A percentile compares a stretch with the other conserved stretches of the same genome.
Conservation (phyloP, 2,888 invertebrate genomes). For the Empis livida region DNA sequence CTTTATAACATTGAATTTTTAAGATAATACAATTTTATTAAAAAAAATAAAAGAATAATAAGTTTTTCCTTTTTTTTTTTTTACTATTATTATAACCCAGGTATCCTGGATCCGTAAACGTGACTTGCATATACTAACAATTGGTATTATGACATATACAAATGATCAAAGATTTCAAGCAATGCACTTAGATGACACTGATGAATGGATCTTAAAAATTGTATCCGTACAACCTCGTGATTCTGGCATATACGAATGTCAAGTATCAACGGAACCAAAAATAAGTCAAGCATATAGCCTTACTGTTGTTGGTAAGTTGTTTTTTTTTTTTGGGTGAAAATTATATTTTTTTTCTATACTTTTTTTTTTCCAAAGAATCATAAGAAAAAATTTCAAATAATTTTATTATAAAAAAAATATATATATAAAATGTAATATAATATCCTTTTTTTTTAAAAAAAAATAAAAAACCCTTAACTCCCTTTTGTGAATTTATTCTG, state of each 20-base stretch:
- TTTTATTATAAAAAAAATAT: too few relatives aligned
- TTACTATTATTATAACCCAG: slow-evolving; percentile 32
- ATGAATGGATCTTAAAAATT: slow-evolving; percentile 60
- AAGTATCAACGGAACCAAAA: slow-evolving; percentile 66
- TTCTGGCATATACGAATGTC: slow-evolving; percentile 60
- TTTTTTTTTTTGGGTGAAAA: background rate
- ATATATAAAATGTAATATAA: too few relatives aligned
- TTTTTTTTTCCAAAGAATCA: too few relatives aligned
- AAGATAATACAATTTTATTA: too few relatives aligned
- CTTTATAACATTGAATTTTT: too few relatives aligned
- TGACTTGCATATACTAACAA: slow-evolving; percentile 64
- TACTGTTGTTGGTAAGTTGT: slow-evolving; percentile 55
- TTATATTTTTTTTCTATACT: too few relatives aligned
- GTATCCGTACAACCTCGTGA: slow-evolving; percentile 55
- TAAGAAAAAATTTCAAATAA: too few relatives aligned
- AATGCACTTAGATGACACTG: slow-evolving; percentile 54
- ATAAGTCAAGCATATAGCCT: slow-evolving; percentile 59
- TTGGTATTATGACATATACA: slow-evolving; percentile 58
- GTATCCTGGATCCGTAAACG: slow-evolving; percentile 78
- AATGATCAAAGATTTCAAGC: slow-evolving; percentile 61
- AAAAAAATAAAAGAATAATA: too few relatives aligned
- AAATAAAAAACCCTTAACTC: too few relatives aligned
- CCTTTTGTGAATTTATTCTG: background rate
- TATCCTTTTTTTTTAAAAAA: too few relatives aligned
- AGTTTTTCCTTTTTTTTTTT: too few relatives aligned